Percentiles rank a stretch among this genome's conserved stretches.
phyloP scores from a whole-genome alignment of 2,113 vertebrate species.

The Gasterosteus aculeatus region DNA sequence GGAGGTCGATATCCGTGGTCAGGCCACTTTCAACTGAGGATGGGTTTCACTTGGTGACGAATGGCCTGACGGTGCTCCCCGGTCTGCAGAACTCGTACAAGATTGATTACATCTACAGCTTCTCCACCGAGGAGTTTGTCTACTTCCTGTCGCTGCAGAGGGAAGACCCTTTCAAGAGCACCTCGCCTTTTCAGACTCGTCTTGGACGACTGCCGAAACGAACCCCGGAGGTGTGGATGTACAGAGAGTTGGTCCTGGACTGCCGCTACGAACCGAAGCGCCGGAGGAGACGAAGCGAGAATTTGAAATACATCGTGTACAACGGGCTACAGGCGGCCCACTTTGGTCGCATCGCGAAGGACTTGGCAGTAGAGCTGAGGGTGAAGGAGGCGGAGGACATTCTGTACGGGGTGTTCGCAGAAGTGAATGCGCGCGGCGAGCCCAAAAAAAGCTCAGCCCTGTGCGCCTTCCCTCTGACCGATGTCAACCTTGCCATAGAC shows the following conservation, averaged over 20 bases:
- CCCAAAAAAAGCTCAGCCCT: slow-evolving; percentile 81
- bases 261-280: slow-evolving; percentile 87
- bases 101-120: slow-evolving; percentile 91
- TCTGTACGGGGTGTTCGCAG: slow-evolving; percentile 87
- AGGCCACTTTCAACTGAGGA: slow-evolving; percentile 85
- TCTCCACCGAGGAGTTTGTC: slow-evolving; percentile 76
- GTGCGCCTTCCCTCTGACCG: slow-evolving; percentile 85
- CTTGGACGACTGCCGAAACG: slow-evolving; percentile 82
- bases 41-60: slow-evolving; percentile 81
- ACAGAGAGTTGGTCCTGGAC: slow-evolving; percentile 90
- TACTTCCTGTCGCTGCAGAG: slow-evolving; percentile 92
- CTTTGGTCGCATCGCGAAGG: slow-evolving; percentile 74
- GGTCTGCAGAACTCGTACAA: slow-evolving; percentile 80
- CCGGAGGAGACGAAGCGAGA: slow-evolving; percentile 65
- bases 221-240: slow-evolving; percentile 80
- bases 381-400: slow-evolving; percentile 76
- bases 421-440: slow-evolving; percentile 61
- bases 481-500: slow-evolving; percentile 83
- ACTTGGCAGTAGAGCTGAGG: slow-evolving; percentile 81
- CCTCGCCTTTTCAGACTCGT: slow-evolving; percentile 80
- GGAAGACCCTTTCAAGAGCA: slow-evolving; percentile 47
- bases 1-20: slow-evolving; percentile 86
- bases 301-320: slow-evolving; percentile 73
- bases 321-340: slow-evolving; percentile 90
- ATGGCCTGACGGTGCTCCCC: slow-evolving; percentile 84